Conservation (phyloP, 2,113 vertebrate genomes). For the Alces alces region DNA sequence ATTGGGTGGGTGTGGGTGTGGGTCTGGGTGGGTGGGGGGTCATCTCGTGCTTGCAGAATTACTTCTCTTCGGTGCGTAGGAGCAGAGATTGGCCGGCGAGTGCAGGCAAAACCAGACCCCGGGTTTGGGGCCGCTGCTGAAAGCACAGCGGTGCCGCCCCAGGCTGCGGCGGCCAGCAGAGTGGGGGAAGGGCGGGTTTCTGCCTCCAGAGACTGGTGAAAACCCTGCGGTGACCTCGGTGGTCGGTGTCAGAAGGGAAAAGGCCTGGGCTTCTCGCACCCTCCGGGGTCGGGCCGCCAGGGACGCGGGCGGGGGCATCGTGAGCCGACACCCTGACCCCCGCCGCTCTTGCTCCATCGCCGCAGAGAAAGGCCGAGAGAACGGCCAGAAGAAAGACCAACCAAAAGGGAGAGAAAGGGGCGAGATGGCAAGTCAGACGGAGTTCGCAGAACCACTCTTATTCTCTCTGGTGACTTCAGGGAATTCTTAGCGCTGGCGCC, state of each 20-base stretch:
- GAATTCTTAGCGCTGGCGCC: slow-evolving; percentile 81
- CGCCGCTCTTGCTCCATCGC: neutral
- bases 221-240: slow-evolving; percentile 4
- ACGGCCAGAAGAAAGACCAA: neutral
- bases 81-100: neutral
- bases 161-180: neutral
- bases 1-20: neutral
- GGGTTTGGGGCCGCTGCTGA: neutral
- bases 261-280: neutral
- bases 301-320: neutral
- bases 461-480: slow-evolving; percentile 75
- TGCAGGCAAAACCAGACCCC: neutral
- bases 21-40: neutral
- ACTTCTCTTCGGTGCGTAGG: neutral
- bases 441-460: slow-evolving; percentile 66
- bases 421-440: slow-evolving; percentile 27
- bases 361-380: neutral
- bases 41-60: neutral
- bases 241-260: neutral
- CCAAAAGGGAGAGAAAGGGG: slow-evolving; percentile 32
- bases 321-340: neutral
- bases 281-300: neutral
- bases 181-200: neutral
- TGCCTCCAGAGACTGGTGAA: neutral
- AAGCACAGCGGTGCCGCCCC: neutral